Percentiles rank a stretch among this genome's conserved stretches.
Conservation (phyloP, 92 coral and sea anemone genomes). For the Palythoa caribaeorum region DNA sequence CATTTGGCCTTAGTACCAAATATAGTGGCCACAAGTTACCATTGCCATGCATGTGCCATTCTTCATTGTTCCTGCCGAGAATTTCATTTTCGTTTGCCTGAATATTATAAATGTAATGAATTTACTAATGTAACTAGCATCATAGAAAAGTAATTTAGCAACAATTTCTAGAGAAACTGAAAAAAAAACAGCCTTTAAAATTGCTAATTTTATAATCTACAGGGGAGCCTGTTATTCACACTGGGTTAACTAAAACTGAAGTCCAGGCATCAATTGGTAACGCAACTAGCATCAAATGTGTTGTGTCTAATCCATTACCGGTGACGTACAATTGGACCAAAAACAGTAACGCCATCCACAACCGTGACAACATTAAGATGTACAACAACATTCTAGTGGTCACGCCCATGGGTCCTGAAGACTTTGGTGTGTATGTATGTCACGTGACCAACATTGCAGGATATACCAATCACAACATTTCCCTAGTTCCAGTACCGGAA, state of each 20-base stretch:
- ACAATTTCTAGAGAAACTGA: too few species aligned
- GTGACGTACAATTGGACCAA: constrained; percentile 62
- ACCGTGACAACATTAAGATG: constrained; percentile 33
- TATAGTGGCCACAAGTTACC: too few species aligned
- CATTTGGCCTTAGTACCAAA: too few species aligned
- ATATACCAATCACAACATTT: constrained; percentile 36
- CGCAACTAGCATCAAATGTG: constrained; percentile 51
- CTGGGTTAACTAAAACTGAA: constrained; percentile 32
- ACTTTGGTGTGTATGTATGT: constrained; percentile 69
- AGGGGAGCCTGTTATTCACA: constrained; percentile 58
- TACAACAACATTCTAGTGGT: constrained; percentile 54
- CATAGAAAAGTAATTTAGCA: too few species aligned
- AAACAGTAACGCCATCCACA: constrained; percentile 6
- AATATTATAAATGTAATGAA: too few species aligned
- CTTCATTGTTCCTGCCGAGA: too few species aligned
- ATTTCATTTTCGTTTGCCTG: too few species aligned
- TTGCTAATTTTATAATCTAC: background rate
- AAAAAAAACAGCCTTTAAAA: background rate
- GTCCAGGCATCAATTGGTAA: constrained; percentile 24
- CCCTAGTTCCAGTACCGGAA: constrained; percentile 20
- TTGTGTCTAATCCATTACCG: constrained; percentile 58
- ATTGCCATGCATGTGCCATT: too few species aligned
- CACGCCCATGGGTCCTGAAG: constrained; percentile 45
- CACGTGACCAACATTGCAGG: constrained; percentile 63
- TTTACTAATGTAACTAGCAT: too few species aligned